Evolutionary conservation across 35 echinoderm and acorn worm species (phyloP).

Genomic region (Strongylocentrotus purpuratus): DNA sequence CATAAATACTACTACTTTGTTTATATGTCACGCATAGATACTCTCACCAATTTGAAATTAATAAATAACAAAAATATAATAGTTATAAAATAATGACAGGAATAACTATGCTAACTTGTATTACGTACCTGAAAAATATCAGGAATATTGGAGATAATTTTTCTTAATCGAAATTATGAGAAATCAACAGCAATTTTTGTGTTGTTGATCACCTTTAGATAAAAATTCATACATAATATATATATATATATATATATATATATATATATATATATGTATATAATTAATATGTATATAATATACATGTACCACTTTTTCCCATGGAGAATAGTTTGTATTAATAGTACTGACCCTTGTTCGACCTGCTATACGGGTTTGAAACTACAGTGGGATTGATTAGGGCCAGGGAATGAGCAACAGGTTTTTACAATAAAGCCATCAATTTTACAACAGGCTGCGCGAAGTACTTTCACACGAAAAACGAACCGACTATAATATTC

Average conservation of each 20-base stretch:
- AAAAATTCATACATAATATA: no score
- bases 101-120: no score
- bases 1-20: no score
- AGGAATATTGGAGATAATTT: background rate
- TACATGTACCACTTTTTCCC: no score
- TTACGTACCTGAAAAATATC: background rate
- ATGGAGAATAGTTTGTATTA: no score
- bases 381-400: background rate
- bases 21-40: no score
- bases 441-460: slow-evolving; percentile 9
- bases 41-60: no score
- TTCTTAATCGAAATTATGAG: no score
- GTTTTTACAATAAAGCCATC: slow-evolving; percentile 11
- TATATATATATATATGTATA: background rate
- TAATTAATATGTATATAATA: background rate
- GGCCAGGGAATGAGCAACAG: background rate
- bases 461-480: slow-evolving; percentile 53
- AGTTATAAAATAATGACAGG: no score
- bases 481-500: background rate
- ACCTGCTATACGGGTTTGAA: background rate
- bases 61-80: no score
- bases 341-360: background rate
- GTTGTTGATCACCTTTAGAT: background rate
- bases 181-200: background rate
- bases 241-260: background rate